phyloP scores from a whole-genome alignment of 2,113 vertebrate species.

The Tinamus guttatus region DNA sequence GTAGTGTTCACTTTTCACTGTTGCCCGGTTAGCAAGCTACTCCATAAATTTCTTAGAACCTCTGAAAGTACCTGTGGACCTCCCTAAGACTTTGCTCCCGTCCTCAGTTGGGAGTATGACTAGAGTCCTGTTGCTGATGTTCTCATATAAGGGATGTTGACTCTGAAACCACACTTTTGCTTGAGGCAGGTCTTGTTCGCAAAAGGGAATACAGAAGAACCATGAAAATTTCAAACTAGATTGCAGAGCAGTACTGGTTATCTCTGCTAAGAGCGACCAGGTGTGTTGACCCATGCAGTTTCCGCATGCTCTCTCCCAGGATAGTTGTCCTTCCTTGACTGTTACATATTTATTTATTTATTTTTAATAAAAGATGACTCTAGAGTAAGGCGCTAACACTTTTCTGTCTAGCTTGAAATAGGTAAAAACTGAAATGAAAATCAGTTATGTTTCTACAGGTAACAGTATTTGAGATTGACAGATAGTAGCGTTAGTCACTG shows the following conservation, averaged over 20 bases:
- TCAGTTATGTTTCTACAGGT: neutral
- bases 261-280: neutral
- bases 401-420: neutral
- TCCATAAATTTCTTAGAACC: neutral
- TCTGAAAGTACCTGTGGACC: neutral
- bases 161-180: neutral
- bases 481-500: neutral
- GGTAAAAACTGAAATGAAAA: neutral
- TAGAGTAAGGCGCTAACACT: neutral
- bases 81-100: neutral
- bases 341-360: neutral
- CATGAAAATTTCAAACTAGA: neutral
- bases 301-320: neutral
- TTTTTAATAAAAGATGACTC: neutral
- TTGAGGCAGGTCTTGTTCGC: neutral
- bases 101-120: neutral
- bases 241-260: neutral
- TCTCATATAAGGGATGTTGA: neutral
- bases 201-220: neutral
- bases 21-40: neutral
- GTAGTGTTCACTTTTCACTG: neutral
- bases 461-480: neutral
- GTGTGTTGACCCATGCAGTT: neutral
- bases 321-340: neutral
- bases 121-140: neutral